Evolutionary conservation across 1,140 invertebrate species (phyloP), one percentile per base, ranked within the genome.

Genomic region (Campoletis sonorensis): DNA sequence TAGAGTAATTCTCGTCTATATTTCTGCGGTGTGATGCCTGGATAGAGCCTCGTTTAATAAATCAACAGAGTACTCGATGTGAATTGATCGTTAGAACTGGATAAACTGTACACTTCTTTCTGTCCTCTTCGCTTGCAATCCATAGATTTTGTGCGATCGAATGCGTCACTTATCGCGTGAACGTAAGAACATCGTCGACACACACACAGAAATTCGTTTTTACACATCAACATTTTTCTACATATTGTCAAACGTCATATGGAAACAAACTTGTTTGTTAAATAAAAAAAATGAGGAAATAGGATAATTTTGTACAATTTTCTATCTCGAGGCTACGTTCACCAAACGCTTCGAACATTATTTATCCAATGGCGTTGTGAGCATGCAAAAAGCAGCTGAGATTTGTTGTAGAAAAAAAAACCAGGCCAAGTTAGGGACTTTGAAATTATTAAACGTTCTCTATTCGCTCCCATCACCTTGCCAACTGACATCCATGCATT

Each of bases 31-130:
- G 30, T 70, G n/a, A 64, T 64, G 23, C 61, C 1, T 23, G 10
- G 61, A 64, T 2, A 37, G 70, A 72, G 40, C 70, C 70, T 72
- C 70, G 70, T 49, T 72, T 72, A 72, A 72, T 72, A 72, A 45
- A 49, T 45, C 0, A 72, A 72, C 8, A 70, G n/a, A n/a, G 30
- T 70, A 23, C 70, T 72, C 70, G 70, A 72, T 27, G 70, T 23
- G 70, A 15, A 72, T 72, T 72, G 70, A 72, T 72, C 70, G 37
- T 72, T 72, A 72, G 18, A 45, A 72, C 33, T 45, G 37, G 70
- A 72, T 72, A 40, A 72, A 27, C 68, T 40, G 7, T 70, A 70
- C 68, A 70, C 68, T 70, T 21, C 15, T 16, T 21, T 21, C 1
- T 70, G n/a, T 40, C 30, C 68, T 8, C 30, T 67, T 23, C 40